phyloP scores from a whole-genome alignment of 2,113 vertebrate species.

The Epinephelus moara region DNA sequence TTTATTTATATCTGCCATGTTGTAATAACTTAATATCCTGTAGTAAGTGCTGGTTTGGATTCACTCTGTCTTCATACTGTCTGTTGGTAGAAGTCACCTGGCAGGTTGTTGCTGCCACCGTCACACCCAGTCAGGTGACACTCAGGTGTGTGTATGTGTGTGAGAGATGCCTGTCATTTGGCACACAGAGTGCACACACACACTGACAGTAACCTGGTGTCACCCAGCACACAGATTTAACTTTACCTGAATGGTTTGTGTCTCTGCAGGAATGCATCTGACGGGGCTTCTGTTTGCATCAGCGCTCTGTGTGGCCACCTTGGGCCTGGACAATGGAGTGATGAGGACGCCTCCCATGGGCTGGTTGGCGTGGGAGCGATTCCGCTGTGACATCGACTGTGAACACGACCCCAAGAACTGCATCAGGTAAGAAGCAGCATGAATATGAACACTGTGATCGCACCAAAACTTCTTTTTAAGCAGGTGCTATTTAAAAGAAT shows the following conservation, averaged over 20 bases:
- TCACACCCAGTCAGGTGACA: slow-evolving; percentile 52
- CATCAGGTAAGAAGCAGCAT: slow-evolving; percentile 86
- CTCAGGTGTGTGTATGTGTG: slow-evolving; percentile 4
- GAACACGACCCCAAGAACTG: slow-evolving; percentile 89
- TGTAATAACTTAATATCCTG: neutral
- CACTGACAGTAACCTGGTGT: neutral
- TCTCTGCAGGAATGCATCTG: slow-evolving; percentile 63
- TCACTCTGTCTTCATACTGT: neutral
- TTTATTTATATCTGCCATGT: neutral
- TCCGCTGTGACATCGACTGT: slow-evolving; percentile 92
- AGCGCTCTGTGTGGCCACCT: slow-evolving; percentile 54
- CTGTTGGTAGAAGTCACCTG: slow-evolving; percentile 8
- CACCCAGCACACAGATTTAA: neutral
- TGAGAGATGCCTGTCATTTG: neutral
- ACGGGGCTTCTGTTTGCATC: slow-evolving; percentile 52
- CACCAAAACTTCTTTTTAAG: neutral
- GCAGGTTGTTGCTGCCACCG: slow-evolving; percentile 2
- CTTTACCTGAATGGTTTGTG: neutral
- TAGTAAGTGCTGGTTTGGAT: neutral
- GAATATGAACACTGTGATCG: neutral
- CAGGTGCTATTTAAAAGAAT: neutral
- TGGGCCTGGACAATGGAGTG: slow-evolving; percentile 90
- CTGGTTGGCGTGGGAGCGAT: slow-evolving; percentile 96
- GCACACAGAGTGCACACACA: neutral
- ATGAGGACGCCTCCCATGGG: slow-evolving; percentile 94